Base-by-base conservation (phyloP, 2,113 vertebrate species). In the Corythoichthys haematopterus region DNA sequence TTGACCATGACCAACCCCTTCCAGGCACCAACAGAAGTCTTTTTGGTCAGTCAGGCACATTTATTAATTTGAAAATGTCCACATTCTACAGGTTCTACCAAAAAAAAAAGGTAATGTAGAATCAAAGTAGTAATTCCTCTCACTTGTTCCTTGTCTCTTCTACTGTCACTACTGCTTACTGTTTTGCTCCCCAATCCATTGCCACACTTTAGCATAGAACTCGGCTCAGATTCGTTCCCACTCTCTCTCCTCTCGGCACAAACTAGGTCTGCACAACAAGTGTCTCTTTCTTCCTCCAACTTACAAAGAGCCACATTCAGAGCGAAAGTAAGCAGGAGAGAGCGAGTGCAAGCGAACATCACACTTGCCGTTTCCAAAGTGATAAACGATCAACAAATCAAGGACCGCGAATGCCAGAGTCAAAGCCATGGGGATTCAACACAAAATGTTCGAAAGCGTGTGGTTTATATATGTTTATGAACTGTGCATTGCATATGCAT, bases 271-370 rank as follows among this genome's bases (percentile, higher is more conserved):
- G 74, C 82, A 77, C 83, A 90, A 90, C 89, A 92, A 88, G 85
- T 80, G 68, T 78, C 76, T 85, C 84, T 89, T 91, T 91, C 85
- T 86, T 85, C 77, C 72, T 67, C 65, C 6, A 33, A 72, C 82
- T 80, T 70, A 90, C 90, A 92, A 90, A 89, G 88, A 81, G 71
- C 57, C 62, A 57, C 89, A 90, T 89, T 90, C 89, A 0, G 35
- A 58, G 57, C 63, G 62, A 65, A 67, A 53, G 45, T 63, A 16
- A 68, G 56, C 48, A 56, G 69, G 71, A 75, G 66, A 72, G 69
- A 71, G 74, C 61, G 76, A 50, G 12, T 15, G 47, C 70, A 71
- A 76, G 65, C 72, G 68, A 69, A 72, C 66, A 65, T 74, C 74
- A 76, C 78, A 77, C 80, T 78, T 63, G 75, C 68, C 74, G 77